Base-by-base conservation (phyloP, 2,797 vertebrate species). In the Echiichthys vipera region DNA sequence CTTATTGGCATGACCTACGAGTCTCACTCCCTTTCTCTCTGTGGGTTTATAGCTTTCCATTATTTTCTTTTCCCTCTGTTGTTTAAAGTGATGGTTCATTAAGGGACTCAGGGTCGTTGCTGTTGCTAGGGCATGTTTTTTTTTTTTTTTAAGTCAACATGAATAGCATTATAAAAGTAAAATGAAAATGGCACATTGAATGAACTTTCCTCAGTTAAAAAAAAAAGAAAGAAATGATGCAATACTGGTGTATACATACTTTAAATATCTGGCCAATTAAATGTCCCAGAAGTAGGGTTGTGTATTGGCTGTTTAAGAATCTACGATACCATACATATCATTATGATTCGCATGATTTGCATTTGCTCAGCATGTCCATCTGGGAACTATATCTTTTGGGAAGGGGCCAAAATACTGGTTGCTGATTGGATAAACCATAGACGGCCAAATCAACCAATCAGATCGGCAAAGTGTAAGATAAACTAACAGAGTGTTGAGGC, bases 1-100 rank as follows among this genome's bases (percentile, higher is more conserved):
- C 49, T 39, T 86, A 81, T 77, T 91, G 80, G 53, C 57, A 22
- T 68, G 70, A 81, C 74, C 76, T 79, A n/a, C n/a, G 58, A 59
- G 22, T 49, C 13, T 64, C 53, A 40, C 40, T 64, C n/a, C 4
- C 5, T 57, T 32, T 42, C 51, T 74, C 69, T 69, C 36, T 22
- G 30, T 0, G 24, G 61, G 37, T 59, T 74, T 54, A 65, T 42
- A 55, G 63, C 75, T 81, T 89, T 84, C 74, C 75, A 73, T 83
- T 77, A 83, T 81, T 87, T 78, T 46, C 22, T 22, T 46, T 74
- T 74, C 70, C 64, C 59, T 62, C 70, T 30, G 66, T 81, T 78
- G 64, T 83, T 74, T 76, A 63, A 66, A 72, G 27, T 25, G 55
- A 75, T 63, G 62, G 73, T 88, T 85, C 71, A 72, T 80, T 74